Evolutionary conservation across 2,888 invertebrate genomes (phyloP).

Genomic region (Charanyca ferruginea): DNA sequence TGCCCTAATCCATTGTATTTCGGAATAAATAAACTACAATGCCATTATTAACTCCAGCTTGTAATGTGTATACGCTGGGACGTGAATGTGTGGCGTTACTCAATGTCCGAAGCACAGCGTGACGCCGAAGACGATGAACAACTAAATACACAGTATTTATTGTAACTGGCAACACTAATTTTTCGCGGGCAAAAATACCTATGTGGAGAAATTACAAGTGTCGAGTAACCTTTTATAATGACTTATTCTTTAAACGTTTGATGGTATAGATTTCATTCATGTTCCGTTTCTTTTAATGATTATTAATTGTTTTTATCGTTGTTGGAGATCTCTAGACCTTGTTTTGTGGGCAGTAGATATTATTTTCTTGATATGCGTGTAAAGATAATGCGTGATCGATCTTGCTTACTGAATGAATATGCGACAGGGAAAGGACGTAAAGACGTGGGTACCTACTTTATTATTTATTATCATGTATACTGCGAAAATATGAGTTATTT

Average conservation of each 20-base stretch:
- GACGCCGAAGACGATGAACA: conserved; percentile 48
- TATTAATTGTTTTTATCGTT: conserved; percentile 51
- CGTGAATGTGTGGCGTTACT: conserved; percentile 54
- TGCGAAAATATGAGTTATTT: no score
- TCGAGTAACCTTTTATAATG: conserved; percentile 50
- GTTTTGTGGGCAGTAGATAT: conserved; percentile 39
- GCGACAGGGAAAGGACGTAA: conserved; percentile 15
- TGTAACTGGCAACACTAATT: conserved; percentile 50
- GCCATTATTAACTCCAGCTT: conserved; percentile 36
- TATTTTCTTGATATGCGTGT: conserved; percentile 44
- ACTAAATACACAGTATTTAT: conserved; percentile 61
- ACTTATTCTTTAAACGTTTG: conserved; percentile 33
- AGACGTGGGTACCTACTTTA: not conserved
- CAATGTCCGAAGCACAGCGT: conserved; percentile 60
- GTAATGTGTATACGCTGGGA: conserved; percentile 38
- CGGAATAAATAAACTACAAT: conserved; percentile 36
- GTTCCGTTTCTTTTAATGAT: conserved; percentile 40
- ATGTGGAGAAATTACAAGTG: conserved; percentile 42
- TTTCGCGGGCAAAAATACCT: conserved; percentile 50
- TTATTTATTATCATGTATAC: no score
- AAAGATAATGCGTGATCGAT: conserved; percentile 48
- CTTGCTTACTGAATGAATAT: conserved; percentile 44
- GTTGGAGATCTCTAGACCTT: conserved; percentile 33
- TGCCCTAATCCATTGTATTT: conserved; percentile 29
- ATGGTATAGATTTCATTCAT: conserved; percentile 30